Conservation (phyloP, 2,113 vertebrate genomes). For the Tiliqua scincoides region DNA sequence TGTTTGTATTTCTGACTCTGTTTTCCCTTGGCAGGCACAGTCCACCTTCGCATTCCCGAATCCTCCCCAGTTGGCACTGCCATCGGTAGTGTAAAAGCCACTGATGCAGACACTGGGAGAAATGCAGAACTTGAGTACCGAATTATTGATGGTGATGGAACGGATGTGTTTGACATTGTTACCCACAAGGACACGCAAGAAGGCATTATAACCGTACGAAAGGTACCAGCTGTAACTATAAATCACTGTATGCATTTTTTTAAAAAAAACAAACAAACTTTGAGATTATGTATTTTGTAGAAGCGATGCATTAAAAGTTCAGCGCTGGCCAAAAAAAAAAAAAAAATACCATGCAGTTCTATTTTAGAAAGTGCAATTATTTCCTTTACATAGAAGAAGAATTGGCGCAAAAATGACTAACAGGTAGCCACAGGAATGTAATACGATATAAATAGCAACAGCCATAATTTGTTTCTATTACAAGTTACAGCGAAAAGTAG, state of each 20-base stretch:
- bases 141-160: constrained; percentile 81
- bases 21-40: constrained; percentile 70
- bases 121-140: constrained; percentile 84
- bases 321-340: constrained; percentile 6
- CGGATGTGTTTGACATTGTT: constrained; percentile 81
- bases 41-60: constrained; percentile 80
- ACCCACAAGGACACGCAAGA: constrained; percentile 82
- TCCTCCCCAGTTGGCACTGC: constrained; percentile 78
- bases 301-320: constrained; percentile 1
- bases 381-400: constrained; percentile 24
- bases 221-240: constrained; percentile 65
- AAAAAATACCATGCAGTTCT: background rate
- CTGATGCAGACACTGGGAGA: constrained; percentile 81
- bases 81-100: constrained; percentile 82
- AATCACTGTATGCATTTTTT: background rate
- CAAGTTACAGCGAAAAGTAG: background rate
- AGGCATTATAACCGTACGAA: constrained; percentile 81
- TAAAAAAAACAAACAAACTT: background rate
- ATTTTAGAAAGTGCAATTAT: background rate
- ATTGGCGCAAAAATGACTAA: background rate
- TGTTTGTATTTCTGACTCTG: constrained; percentile 40
- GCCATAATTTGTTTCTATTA: background rate
- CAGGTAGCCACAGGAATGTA: background rate
- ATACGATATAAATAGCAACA: constrained; percentile 5
- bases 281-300: background rate